Evolutionary conservation across 2,888 invertebrate species (phyloP).

Genomic region (Mimas tiliae): DNA sequence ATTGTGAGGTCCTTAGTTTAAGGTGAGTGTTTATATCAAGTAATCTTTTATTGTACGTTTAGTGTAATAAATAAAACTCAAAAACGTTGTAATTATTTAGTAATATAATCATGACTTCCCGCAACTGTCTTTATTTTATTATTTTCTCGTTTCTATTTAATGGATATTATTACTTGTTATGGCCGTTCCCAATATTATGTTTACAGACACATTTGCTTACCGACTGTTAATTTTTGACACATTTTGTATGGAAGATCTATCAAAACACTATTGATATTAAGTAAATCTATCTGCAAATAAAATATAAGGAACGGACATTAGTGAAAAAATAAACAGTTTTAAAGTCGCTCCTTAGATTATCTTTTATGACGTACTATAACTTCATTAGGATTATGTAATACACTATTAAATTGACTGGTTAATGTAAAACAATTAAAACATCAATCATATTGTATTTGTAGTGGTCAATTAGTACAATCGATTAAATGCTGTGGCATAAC

Average conservation of each 20-base stretch:
- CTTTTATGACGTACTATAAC: neutral
- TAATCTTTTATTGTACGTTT: neutral
- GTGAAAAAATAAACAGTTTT: neutral
- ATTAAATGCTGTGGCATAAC: neutral
- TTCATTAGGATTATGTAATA: neutral
- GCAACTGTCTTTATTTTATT: no score
- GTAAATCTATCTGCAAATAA: no score
- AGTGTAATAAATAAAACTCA: no score
- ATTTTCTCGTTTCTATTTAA: no score
- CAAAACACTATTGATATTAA: no score
- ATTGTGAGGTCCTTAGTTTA: slow-evolving; percentile 58
- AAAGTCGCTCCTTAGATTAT: neutral
- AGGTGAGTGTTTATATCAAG: slow-evolving; percentile 56
- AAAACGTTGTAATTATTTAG: no score
- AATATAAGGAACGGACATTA: no score
- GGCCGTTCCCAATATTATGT: no score
- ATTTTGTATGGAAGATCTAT: no score
- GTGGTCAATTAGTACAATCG: neutral
- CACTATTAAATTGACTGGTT: neutral
- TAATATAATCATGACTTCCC: no score
- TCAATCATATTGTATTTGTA: slow-evolving; percentile 4
- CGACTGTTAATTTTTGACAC: no score
- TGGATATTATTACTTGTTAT: slow-evolving; percentile 8
- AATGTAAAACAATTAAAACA: neutral
- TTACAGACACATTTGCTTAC: no score